These are phyloP conservation scores for Pomacea maculata DNA, from an alignment of 1,140 invertebrate genomes.

Conservation along the genomic window DNA sequence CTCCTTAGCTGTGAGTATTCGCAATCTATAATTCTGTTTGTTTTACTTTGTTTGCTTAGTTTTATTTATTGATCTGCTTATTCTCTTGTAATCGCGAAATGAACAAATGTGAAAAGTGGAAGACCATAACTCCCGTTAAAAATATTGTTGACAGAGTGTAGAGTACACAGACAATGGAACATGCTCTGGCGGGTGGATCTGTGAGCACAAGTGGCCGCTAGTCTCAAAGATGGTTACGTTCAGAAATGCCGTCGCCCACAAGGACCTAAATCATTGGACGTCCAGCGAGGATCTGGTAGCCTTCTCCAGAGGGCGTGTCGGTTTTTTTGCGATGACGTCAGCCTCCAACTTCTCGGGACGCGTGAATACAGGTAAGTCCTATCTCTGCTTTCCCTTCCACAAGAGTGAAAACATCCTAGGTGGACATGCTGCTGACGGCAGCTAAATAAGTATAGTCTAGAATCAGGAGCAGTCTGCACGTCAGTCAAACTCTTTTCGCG, in stretches of 20 bases:
- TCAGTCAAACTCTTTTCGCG: too few species aligned
- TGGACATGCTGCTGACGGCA: too few species aligned
- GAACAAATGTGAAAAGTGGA: neutral
- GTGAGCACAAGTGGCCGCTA: conserved; percentile 84
- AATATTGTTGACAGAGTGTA: conserved; percentile 60
- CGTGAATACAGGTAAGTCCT: conserved; percentile 56
- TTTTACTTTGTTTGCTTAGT: neutral
- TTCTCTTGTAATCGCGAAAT: neutral
- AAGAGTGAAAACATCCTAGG: neutral
- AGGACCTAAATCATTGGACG: conserved; percentile 19
- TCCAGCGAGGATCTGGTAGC: conserved; percentile 38
- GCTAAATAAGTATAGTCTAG: too few species aligned
- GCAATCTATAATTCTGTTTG: neutral
- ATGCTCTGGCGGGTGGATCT: conserved; percentile 84
- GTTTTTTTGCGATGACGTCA: conserved; percentile 45
- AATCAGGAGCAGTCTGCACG: too few species aligned
- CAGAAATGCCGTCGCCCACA: conserved; percentile 10
- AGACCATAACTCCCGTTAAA: neutral
- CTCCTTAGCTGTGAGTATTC: conserved; percentile 66
- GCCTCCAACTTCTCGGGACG: conserved; percentile 21
- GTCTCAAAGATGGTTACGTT: conserved; percentile 77
- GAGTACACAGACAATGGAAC: conserved; percentile 34
- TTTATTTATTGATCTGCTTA: neutral
- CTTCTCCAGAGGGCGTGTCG: conserved; percentile 34
- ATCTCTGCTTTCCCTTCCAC: neutral